These are phyloP conservation scores for Brachyptera risi DNA, from an alignment of 2,888 invertebrate genomes.

Conservation along the genomic window DNA sequence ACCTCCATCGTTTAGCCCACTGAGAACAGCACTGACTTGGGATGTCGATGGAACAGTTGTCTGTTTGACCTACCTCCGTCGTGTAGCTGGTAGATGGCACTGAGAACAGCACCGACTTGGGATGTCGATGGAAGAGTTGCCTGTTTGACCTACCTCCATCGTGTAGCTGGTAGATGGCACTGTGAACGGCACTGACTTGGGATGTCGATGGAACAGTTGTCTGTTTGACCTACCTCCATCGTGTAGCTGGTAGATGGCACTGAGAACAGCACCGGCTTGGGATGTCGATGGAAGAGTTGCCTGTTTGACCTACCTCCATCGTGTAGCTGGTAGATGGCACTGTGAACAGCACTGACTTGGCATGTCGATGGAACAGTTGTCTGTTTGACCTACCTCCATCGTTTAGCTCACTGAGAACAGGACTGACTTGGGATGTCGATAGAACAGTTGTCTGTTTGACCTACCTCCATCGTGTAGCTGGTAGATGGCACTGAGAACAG, in stretches of 20 bases:
- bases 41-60: conserved; percentile 34
- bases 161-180: conserved; percentile 1
- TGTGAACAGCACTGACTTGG: conserved; percentile 33
- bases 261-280: conserved; percentile 33
- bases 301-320: not conserved
- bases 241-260: conserved; percentile 1
- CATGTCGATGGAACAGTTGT: conserved; percentile 34
- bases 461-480: conserved; percentile 4
- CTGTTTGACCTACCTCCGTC: not conserved
- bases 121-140: conserved; percentile 34
- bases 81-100: conserved; percentile 1
- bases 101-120: conserved; percentile 33
- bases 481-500: conserved; percentile 19
- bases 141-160: not conserved
- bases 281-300: conserved; percentile 34
- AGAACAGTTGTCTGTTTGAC: not conserved
- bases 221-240: not conserved
- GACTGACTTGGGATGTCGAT: conserved; percentile 36
- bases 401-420: conserved; percentile 23
- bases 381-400: not conserved
- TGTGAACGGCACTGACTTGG: conserved; percentile 32
- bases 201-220: conserved; percentile 34
- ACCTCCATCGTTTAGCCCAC: conserved; percentile 10
- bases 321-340: conserved; percentile 1
- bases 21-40: conserved; percentile 33